Evolutionary conservation across 2,113 vertebrate genomes (phyloP), one percentile per base, ranked within the genome.

Genomic region (Alethe diademata): DNA sequence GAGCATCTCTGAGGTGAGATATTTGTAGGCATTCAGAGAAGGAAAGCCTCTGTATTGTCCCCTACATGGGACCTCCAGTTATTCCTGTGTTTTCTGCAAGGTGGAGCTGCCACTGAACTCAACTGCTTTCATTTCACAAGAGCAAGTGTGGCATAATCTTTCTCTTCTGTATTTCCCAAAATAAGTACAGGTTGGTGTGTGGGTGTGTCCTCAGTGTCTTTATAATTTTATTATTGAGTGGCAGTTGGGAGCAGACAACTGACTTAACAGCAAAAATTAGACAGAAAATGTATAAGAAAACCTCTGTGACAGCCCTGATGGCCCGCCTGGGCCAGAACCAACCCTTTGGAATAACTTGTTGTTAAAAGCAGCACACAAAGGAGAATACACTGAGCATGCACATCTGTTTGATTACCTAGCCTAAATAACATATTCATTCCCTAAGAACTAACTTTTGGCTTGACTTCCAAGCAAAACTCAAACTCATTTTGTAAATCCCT

Each of bases 61-160:
- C 19, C 28, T 33, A 17, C 26, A 23, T 0, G 0, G 14, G 2
- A 13, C 11, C 13, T 61, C 28, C 19, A 48, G 15, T 6, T 35
- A 23, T 20, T 28, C 38, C 29, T 7, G 7, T 1, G 2, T 80
- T 64, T 71, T 64, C 43, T 79, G 40, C 24, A 43, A 33, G 25
- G 33, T 71, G 12, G 29, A 72, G 18, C 53, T 65, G 28, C 50
- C 15, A 0, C 22, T 51, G 19, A 15, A 36, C 33, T 43, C 20
- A 35, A 36, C 36, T 19, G 25, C 9, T 56, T 66, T 14, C 10
- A 33, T 54, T 61, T 45, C 62, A 43, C 36, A 57, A n/a, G 23
- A 48, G 17, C 22, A 69, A 14, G 8, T 4, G 48, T 7, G 23
- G 58, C 9, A 57, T n/a, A 62, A 58, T 4, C 11, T 58, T 57